Base-by-base conservation (phyloP, 2,113 vertebrate species). In the Gobio gobio region DNA sequence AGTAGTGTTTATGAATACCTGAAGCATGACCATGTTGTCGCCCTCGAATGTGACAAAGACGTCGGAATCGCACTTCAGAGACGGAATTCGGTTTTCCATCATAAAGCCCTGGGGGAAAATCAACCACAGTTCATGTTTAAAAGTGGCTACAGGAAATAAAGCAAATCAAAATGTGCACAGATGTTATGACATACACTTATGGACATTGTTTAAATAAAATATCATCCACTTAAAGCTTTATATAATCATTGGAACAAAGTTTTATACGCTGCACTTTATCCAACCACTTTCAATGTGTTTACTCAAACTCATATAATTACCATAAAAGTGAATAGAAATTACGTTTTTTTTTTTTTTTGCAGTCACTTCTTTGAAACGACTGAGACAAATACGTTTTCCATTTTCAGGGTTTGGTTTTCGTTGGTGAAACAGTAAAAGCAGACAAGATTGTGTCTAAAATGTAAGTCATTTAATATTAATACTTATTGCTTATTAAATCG, bases 21-120 rank as follows among this genome's bases (percentile, higher is more conserved):
- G 94, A 20, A 93, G 88, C 92, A 92, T 91, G 40, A 93, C 89
- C 24, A 93, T 81, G 24, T 89, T 93, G 90, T 95, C 94, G 10
- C 92, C 92, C 89, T 94, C 93, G 85, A 94, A 94, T 56, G 93
- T 94, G 49, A 92, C 93, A 75, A 94, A 91, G 24, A 94, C 88
- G 26, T 94, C 91, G 0, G 91, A 91, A 86, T 94, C 93, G 24
- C 94, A 93, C 84, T 93, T 93, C 14, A 93, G 88, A 58, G 88
- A 90, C 0, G 93, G 89, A 82, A 94, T 93, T 56, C 79, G 40
- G 68, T 94, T 94, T 87, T 93, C 92, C 91, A 92, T 92, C 92
- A 94, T 92, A 49, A 91, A 94, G 77, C 92, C 90, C 91, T 94
- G 72, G 70, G 61, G 47, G 24, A 72, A 49, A 83, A 86, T 26